These are phyloP conservation scores for Rambutsinella grinnellia DNA, from an alignment of 2,888 invertebrate species.

Conservation along the genomic window DNA sequence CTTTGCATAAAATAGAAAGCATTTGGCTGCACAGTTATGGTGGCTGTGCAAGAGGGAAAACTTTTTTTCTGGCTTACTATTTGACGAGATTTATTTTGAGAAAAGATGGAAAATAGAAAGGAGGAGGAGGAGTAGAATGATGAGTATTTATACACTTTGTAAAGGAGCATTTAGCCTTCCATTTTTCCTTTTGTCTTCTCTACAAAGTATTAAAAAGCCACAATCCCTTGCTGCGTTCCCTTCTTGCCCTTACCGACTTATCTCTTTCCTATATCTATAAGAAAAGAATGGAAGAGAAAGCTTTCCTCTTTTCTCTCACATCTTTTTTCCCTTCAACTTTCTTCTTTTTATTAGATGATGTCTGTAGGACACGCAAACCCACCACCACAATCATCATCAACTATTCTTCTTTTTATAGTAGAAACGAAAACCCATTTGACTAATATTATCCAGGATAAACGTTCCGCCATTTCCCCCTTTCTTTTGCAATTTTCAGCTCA, in stretches of 20 bases:
- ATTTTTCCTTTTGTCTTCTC: conserved; percentile 7
- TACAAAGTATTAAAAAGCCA: conserved; percentile 10
- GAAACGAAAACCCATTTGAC: background rate
- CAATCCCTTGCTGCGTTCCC: conserved; percentile 12
- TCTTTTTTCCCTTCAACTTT: background rate
- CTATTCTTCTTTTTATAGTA: background rate
- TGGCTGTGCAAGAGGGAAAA: background rate
- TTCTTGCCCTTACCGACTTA: background rate
- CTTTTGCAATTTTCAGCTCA: background rate
- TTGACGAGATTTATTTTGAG: too few species aligned
- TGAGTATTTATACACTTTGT: conserved; percentile 26
- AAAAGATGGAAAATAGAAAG: background rate
- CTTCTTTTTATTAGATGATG: conserved; percentile 38
- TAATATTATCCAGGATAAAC: background rate
- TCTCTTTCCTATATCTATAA: background rate
- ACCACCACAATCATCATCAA: conserved; percentile 8
- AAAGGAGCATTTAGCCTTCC: conserved; percentile 38
- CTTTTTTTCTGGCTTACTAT: background rate
- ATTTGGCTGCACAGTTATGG: background rate
- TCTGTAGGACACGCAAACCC: conserved; percentile 44
- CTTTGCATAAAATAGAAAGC: too few species aligned
- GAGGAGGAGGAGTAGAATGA: conserved; percentile 5
- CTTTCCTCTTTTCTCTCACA: background rate
- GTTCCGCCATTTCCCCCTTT: background rate
- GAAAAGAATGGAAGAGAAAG: background rate